These are phyloP conservation scores for Littorina saxatilis DNA, from an alignment of 1,140 invertebrate species.

Conservation along the genomic window DNA sequence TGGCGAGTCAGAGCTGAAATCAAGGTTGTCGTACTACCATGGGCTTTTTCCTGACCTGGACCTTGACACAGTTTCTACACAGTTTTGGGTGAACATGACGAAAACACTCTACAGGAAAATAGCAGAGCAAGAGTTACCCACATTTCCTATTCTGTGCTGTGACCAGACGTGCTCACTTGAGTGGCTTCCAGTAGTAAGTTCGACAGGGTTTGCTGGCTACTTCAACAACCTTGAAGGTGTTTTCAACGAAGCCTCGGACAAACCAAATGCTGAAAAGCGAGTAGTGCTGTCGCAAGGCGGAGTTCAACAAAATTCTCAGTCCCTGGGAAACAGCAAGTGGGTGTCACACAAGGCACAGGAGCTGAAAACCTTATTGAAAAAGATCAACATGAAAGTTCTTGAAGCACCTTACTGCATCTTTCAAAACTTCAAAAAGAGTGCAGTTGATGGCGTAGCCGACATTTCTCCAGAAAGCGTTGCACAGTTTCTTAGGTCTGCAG, in stretches of 20 bases:
- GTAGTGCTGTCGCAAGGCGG: not conserved
- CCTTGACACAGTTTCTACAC: not conserved
- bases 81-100: conserved; percentile 37
- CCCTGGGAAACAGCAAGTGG: not conserved
- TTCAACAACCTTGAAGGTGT: conserved; percentile 17
- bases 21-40: conserved; percentile 31
- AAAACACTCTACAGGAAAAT: conserved; percentile 26
- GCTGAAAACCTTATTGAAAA: conserved; percentile 7
- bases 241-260: not conserved
- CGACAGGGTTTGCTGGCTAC: conserved; percentile 19
- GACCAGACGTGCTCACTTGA: not conserved
- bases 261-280: not conserved
- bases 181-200: conserved; percentile 20
- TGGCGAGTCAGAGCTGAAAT: not conserved
- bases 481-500: conserved; percentile 14
- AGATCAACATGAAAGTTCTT: conserved; percentile 29
- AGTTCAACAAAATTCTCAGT: not conserved
- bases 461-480: conserved; percentile 9
- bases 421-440: conserved; percentile 19
- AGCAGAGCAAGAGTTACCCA: not conserved
- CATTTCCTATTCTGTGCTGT: conserved; percentile 24
- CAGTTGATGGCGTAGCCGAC: not conserved
- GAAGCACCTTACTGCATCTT: not conserved
- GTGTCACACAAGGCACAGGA: not conserved
- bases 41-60: conserved; percentile 42